These are phyloP conservation scores for Nyctereutes procyonoides DNA, from an alignment of 2,113 vertebrate genomes.

Conservation along the genomic window DNA sequence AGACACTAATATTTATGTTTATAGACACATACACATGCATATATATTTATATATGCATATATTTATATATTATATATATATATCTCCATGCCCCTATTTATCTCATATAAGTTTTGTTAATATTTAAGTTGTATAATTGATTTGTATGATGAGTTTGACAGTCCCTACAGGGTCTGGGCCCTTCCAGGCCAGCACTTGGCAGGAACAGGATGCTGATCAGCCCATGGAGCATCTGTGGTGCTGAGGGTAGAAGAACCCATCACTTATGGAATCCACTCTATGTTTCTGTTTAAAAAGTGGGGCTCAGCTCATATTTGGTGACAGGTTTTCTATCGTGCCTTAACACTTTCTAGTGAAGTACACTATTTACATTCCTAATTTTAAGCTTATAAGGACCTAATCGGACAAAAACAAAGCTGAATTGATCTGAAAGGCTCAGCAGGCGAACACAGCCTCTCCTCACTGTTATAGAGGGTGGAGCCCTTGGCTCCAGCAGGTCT, in stretches of 20 bases:
- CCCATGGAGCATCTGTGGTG: accelerated
- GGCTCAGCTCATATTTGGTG: neutral
- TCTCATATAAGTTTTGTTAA: neutral
- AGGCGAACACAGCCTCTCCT: accelerated
- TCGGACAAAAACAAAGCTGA: neutral
- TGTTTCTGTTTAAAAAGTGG: neutral
- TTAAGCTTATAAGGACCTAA: neutral
- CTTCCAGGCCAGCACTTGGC: accelerated
- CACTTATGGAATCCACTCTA: accelerated
- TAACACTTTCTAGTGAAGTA: neutral
- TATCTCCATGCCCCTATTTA: neutral
- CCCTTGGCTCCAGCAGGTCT: accelerated
- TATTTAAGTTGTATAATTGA: neutral
- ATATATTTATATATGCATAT: too few relatives aligned
- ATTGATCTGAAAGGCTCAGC: neutral
- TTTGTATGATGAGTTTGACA: neutral
- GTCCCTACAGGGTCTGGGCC: accelerated
- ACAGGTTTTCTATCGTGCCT: neutral
- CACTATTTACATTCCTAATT: neutral
- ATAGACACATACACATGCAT: too few relatives aligned
- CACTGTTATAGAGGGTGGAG: accelerated
- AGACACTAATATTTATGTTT: neutral
- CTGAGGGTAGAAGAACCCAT: accelerated
- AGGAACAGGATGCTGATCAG: accelerated
- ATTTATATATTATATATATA: too few relatives aligned